Conservation (phyloP, 2,888 invertebrate species). For the Stramonita haemastoma region DNA sequence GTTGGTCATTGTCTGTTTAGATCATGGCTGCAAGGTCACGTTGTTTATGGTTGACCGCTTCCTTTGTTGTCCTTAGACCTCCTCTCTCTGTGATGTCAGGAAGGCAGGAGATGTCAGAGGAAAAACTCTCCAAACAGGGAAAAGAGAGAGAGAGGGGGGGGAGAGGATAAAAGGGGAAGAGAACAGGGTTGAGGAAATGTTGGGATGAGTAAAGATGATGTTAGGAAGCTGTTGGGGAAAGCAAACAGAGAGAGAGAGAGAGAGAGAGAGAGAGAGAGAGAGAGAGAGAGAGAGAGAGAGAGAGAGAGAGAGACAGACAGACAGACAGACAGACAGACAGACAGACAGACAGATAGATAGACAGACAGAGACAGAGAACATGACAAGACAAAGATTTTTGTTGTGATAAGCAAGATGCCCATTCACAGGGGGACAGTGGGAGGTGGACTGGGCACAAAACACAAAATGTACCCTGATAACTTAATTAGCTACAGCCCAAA, state of each 20-base stretch:
- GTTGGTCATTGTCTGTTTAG: conserved; percentile 25
- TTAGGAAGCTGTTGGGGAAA: no score
- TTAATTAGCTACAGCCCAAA: no score
- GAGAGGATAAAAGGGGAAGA: not conserved
- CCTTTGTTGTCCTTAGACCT: conserved; percentile 1
- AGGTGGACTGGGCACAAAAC: not conserved
- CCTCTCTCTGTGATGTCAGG: not conserved
- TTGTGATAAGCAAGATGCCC: no score
- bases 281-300: not conserved
- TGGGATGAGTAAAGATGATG: no score
- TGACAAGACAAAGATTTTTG: no score
- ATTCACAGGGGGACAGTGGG: not conserved
- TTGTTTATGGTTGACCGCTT: not conserved
- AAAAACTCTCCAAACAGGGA: not conserved
- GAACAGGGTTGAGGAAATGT: no score
- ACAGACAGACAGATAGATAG: not conserved
- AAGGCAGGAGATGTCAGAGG: not conserved
- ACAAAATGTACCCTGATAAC: no score
- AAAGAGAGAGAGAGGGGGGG: not conserved
- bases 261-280: conserved; percentile 5
- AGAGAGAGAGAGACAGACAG: not conserved
- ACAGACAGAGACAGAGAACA: not conserved
- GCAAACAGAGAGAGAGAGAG: no score
- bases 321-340: not conserved
- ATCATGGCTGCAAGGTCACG: conserved; percentile 28